A percentile compares a stretch with the other conserved stretches of the same genome.
Conservation (phyloP, 2,113 vertebrate species). For the Anoplopoma fimbria region DNA sequence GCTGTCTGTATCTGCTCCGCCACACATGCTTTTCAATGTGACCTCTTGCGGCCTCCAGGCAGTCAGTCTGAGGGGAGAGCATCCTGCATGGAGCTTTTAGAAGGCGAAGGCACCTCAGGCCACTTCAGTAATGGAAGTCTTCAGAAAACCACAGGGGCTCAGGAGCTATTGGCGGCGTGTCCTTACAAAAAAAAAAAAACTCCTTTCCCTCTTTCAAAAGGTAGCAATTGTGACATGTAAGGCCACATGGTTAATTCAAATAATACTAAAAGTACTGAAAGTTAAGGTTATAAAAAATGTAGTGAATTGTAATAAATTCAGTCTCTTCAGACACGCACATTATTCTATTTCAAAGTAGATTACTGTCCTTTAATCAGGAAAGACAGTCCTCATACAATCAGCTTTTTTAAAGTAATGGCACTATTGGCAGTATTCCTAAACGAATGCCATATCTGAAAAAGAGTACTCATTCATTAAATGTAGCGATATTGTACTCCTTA, state of each 20-base stretch:
- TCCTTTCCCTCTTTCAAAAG: conserved; percentile 2
- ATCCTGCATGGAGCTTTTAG: conserved; percentile 72
- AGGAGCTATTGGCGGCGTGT: conserved; percentile 37
- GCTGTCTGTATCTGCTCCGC: conserved; percentile 27
- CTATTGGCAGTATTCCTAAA: neutral
- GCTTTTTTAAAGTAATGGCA: neutral
- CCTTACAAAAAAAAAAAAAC: conserved; percentile 48
- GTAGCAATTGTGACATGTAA: conserved; percentile 22
- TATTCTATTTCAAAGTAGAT: neutral
- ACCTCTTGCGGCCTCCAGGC: conserved; percentile 65
- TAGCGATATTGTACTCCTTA: neutral
- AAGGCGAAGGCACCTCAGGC: conserved; percentile 56
- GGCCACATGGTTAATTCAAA: neutral
- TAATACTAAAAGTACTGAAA: neutral
- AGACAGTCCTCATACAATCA: neutral
- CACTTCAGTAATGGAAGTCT: conserved; percentile 70
- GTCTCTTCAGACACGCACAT: neutral
- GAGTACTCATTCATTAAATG: neutral
- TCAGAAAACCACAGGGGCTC: conserved; percentile 52
- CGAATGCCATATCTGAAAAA: neutral
- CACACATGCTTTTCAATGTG: conserved; percentile 69
- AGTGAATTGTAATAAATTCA: neutral
- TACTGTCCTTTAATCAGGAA: neutral
- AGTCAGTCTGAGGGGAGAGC: conserved; percentile 51
- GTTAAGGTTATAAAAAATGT: neutral